Conservation (phyloP, 2,797 vertebrate species). For the Artibeus jamaicensis region DNA sequence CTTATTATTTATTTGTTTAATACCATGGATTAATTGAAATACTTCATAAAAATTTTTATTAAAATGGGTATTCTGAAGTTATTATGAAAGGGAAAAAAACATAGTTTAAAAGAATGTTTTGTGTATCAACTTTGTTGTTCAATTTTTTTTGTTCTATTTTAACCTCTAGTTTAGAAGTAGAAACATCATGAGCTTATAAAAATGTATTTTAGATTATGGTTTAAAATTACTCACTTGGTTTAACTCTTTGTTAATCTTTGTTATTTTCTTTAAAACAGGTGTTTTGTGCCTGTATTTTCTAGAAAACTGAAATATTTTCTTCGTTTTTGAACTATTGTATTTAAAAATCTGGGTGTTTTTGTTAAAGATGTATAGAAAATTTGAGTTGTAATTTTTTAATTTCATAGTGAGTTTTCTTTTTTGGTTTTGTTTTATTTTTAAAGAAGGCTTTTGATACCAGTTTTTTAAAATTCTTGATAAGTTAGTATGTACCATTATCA, state of each 20-base stretch:
- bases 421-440: constrained; percentile 11
- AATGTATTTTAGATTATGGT: constrained; percentile 36
- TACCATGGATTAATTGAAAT: neutral
- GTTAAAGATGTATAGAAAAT: neutral
- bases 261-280: constrained; percentile 17
- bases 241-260: constrained; percentile 17
- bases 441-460: neutral
- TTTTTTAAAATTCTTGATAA: constrained; percentile 29
- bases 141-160: constrained; percentile 31
- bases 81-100: neutral
- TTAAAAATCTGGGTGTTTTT: neutral
- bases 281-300: neutral
- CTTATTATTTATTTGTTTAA: constrained; percentile 36
- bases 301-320: constrained; percentile 33
- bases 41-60: constrained; percentile 19
- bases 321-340: neutral
- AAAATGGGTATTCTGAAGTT: neutral
- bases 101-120: neutral
- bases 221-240: constrained; percentile 38
- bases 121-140: constrained; percentile 1
- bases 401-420: neutral
- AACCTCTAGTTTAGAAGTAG: constrained; percentile 13
- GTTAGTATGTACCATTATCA: neutral
- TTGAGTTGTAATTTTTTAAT: constrained; percentile 6
- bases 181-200: constrained; percentile 1